Base-by-base conservation (phyloP, 2,888 invertebrate species). In the Rhagium mordax region DNA sequence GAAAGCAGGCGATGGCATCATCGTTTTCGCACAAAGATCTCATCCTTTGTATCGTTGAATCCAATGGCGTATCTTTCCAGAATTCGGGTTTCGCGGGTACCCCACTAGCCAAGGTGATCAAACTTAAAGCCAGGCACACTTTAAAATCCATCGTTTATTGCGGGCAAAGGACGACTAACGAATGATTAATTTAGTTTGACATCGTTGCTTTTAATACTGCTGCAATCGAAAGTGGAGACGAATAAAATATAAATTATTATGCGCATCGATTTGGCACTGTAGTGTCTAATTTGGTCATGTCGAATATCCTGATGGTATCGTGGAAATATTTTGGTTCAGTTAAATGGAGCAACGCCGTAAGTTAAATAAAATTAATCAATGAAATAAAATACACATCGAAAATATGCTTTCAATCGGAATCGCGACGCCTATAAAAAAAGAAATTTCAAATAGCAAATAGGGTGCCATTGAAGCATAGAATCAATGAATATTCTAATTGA, bases 1-100 rank as follows among this genome's bases (percentile, higher is more conserved):
- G 95, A 88, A 95, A 92, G 88, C 96, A 96, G 78, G 95, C 93
- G 71, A 95, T 90, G 18, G 94, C 93, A 86, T 95, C 95, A 81
- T 93, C 93, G 81, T 93, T 93, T 49, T 91, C 90, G 87, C 95
- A 96, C 84, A 93, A 92, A 70, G 90, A 90, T 84, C 93, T 91
- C 90, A 94, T 94, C 87, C 94, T 94, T 83, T 94, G 94, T 60
- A 95, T 75, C 51, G 77, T 79, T 67, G 91, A 89, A 83, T 94
- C 93, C 90, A 95, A 91, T 80, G 92, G 90, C 15, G 93, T 92
- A 75, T 91, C 92, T 82, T 93, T 93, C 93, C 93, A 94, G 87
- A 92, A 92, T 62, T 90, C 91, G 75, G 91, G 89, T 83, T 92
- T 91, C 55, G 91, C 47, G 15, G 72, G n/a, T 7, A 74, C 57